Conservation (phyloP, 1,140 invertebrate species). For the Leptoteleia sp. region DNA sequence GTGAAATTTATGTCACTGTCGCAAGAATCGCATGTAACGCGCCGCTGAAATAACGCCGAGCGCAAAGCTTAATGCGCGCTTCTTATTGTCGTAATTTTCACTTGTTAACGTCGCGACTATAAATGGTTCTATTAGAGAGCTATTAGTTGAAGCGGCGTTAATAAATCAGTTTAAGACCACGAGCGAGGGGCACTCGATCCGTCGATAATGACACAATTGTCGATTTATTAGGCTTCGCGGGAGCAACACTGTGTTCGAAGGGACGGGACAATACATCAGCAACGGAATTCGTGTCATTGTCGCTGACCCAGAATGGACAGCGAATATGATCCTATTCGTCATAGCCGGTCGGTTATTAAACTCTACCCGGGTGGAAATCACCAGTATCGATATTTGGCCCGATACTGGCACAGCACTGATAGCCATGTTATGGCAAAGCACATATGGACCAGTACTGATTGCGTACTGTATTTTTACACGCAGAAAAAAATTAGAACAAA, state of each 20-base stretch:
- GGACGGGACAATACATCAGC: slow-evolving; percentile 2
- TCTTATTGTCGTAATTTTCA: slow-evolving; percentile 42
- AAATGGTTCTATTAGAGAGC: slow-evolving; percentile 28
- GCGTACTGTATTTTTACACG: too few species aligned
- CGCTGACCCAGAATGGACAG: slow-evolving; percentile 20
- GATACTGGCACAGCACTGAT: too few species aligned
- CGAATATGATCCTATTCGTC: slow-evolving; percentile 1
- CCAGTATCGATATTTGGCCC: too few species aligned
- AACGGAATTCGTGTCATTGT: slow-evolving; percentile 30
- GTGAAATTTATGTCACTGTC: slow-evolving; percentile 7
- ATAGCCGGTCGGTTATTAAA: not conserved
- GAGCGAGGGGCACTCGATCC: slow-evolving; percentile 15
- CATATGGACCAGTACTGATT: too few species aligned
- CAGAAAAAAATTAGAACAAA: too few species aligned
- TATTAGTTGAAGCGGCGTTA: slow-evolving; percentile 6
- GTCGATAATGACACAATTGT: slow-evolving; percentile 33
- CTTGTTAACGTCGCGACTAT: slow-evolving; percentile 26
- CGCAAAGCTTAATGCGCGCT: slow-evolving; percentile 13
- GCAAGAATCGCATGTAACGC: not conserved
- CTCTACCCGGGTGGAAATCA: too few species aligned
- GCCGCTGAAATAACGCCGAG: slow-evolving; percentile 3
- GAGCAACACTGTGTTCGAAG: not conserved
- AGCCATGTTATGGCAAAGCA: too few species aligned
- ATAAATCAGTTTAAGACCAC: slow-evolving; percentile 25
- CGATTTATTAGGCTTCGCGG: slow-evolving; percentile 29